Conservation (phyloP, 2,797 vertebrate species). For the Ataeniobius toweri region DNA sequence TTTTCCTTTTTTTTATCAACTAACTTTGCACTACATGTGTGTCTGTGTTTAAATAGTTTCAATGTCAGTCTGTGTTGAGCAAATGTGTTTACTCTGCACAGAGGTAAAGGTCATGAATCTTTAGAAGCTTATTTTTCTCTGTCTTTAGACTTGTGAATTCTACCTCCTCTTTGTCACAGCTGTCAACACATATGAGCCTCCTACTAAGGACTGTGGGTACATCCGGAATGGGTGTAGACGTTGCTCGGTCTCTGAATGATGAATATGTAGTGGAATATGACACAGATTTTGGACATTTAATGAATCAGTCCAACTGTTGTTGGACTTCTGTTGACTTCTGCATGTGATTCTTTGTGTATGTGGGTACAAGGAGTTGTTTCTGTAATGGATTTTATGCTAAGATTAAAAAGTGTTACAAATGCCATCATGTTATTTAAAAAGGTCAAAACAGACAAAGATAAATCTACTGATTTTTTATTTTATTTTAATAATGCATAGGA, state of each 20-base stretch:
- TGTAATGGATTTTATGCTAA: not conserved
- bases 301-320: conserved; percentile 32
- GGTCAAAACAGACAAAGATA: not conserved
- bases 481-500: not conserved
- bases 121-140: conserved; percentile 14
- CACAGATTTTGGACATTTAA: conserved; percentile 48
- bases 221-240: conserved; percentile 23
- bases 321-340: conserved; percentile 28
- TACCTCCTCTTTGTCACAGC: conserved; percentile 11
- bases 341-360: conserved; percentile 44
- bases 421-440: not conserved
- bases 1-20: not conserved
- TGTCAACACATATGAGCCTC: conserved; percentile 29
- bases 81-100: conserved; percentile 29
- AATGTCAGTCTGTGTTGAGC: not conserved
- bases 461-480: not conserved
- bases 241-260: conserved; percentile 24
- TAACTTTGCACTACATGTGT: no score
- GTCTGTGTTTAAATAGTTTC: no score
- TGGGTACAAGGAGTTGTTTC: conserved; percentile 51
- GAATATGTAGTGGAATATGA: conserved; percentile 41
- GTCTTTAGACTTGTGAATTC: conserved; percentile 3
- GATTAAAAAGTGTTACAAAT: not conserved
- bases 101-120: conserved; percentile 40
- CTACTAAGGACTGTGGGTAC: conserved; percentile 35